Evolutionary conservation across 2,888 invertebrate genomes (phyloP), one percentile per base, ranked within the genome.

Genomic region (Adineta ricciae): DNA sequence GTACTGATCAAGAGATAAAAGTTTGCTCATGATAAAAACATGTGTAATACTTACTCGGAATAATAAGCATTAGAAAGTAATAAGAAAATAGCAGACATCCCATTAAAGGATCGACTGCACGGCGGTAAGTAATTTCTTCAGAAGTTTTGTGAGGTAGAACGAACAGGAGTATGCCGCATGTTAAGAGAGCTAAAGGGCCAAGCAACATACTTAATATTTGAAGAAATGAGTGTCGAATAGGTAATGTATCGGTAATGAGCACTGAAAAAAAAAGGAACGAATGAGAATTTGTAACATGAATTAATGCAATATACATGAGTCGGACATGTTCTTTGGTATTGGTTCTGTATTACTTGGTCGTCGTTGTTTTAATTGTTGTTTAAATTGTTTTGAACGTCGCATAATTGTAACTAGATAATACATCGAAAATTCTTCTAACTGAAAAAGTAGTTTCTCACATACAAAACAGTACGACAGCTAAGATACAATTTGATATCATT

Each of bases 201-300:
- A 78, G 78, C 41, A 78, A 78, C 78, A 78, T 78, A 41, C n/a
- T 78, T 3, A 78, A 14, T n/a, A 78, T 24, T 78, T 78, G 78
- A 9, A 78, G 78, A n/a, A 78, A 21, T 14, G 78, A 78, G n/a
- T 78, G 78, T 36, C n/a, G 24, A 1, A n/a, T n/a, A 32, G 78
- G 32, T 41, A 78, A 41, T 78, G 78, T 78, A 38, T 78, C 78
- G 1, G 78, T 19, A 78, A 78, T 78, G 9, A 78, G 41, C 19
- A 78, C 78, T 78, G 41, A 2, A 78, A 73, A 14, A 73, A 16
- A 72, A 36, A n/a, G 19, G 27, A n/a, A 56, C 21, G n/a, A 54
- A 56, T 49, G 9, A 49, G 49, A 49, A 11, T n/a, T n/a, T n/a
- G n/a, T n/a, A n/a, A n/a, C n/a, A n/a, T n/a, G n/a, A n/a, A n/a